A percentile compares a stretch with the other conserved stretches of the same genome.
phyloP scores from a whole-genome alignment of 2,888 invertebrate genomes.

The Itoplectis maculator region DNA sequence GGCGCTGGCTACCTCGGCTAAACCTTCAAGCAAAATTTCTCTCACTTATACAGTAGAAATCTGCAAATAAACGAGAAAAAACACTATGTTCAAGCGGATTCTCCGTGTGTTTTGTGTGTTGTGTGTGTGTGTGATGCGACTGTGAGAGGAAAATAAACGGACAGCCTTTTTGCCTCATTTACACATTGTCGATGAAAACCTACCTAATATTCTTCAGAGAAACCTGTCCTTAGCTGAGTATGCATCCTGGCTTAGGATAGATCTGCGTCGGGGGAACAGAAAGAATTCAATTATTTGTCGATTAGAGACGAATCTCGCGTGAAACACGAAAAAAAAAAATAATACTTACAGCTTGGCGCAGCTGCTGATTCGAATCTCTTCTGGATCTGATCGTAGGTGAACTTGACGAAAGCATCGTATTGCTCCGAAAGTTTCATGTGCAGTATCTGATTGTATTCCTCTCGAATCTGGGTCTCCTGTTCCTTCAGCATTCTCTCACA shows the following conservation, averaged over 20 bases:
- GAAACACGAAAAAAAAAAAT: neutral
- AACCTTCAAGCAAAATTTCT: conserved; percentile 79
- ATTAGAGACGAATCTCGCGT: neutral
- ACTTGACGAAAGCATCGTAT: conserved; percentile 99
- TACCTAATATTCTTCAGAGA: conserved; percentile 82
- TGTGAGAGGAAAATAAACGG: conserved; percentile 24
- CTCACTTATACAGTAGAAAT: conserved; percentile 81
- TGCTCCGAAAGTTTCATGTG: conserved; percentile 98
- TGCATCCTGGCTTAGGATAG: conserved; percentile 82
- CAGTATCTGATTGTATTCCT: conserved; percentile 97
- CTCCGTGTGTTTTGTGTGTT: conserved; percentile 22
- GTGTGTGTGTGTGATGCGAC: conserved; percentile 10
- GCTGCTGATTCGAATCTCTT: conserved; percentile 84
- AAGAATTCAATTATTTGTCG: conserved; percentile 16
- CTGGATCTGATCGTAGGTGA: conserved; percentile 98
- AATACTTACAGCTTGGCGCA: conserved; percentile 82
- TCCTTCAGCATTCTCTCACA: conserved; percentile 99
- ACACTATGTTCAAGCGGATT: conserved; percentile 40
- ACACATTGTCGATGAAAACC: conserved; percentile 59
- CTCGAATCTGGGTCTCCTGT: conserved; percentile 96
- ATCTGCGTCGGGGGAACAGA: conserved; percentile 75
- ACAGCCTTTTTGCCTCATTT: conserved; percentile 49
- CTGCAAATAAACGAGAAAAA: conserved; percentile 73
- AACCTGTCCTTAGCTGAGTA: conserved; percentile 78
- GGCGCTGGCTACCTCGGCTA: conserved; percentile 74